Evolutionary conservation across 2,797 vertebrate genomes (phyloP).

Genomic region (Takifugu ocellatus): DNA sequence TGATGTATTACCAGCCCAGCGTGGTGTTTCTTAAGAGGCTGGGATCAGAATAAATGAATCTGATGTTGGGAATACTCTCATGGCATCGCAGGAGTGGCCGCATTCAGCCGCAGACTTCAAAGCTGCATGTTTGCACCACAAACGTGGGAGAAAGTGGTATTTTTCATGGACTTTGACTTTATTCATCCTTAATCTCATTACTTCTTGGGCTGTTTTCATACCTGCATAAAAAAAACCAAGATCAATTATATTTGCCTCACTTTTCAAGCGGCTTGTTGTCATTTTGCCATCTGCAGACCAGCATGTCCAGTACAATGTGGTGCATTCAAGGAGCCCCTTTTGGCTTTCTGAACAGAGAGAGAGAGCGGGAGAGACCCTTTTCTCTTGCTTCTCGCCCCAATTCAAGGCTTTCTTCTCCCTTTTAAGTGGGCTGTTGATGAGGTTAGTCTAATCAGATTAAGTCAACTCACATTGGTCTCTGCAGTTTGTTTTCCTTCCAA

Average conservation of each 20-base stretch:
- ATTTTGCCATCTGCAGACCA: slow-evolving; percentile 88
- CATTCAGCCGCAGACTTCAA: slow-evolving; percentile 52
- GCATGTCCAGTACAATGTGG: slow-evolving; percentile 81
- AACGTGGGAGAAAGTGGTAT: slow-evolving; percentile 54
- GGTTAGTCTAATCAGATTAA: slow-evolving; percentile 97
- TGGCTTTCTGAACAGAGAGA: slow-evolving; percentile 77
- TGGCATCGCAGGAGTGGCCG: slow-evolving; percentile 48
- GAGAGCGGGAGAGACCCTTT: slow-evolving; percentile 74
- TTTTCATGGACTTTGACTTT: slow-evolving; percentile 63
- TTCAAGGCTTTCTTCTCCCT: slow-evolving; percentile 83
- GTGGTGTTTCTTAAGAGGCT: slow-evolving; percentile 62
- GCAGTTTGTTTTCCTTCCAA: slow-evolving; percentile 90
- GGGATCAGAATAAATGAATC: slow-evolving; percentile 70
- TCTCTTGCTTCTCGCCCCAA: slow-evolving; percentile 72
- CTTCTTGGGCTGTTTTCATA: slow-evolving; percentile 75
- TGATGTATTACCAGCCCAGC: slow-evolving; percentile 66
- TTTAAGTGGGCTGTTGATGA: slow-evolving; percentile 89
- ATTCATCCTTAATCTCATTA: slow-evolving; percentile 77
- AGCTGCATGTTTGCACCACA: slow-evolving; percentile 61
- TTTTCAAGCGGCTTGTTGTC: slow-evolving; percentile 81
- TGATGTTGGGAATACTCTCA: slow-evolving; percentile 72
- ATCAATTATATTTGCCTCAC: slow-evolving; percentile 81
- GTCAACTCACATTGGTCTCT: slow-evolving; percentile 86
- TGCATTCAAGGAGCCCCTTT: slow-evolving; percentile 76
- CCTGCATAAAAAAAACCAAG: slow-evolving; percentile 67